Conservation (phyloP, 2,888 invertebrate species). For the Linnaemya vulpina region DNA sequence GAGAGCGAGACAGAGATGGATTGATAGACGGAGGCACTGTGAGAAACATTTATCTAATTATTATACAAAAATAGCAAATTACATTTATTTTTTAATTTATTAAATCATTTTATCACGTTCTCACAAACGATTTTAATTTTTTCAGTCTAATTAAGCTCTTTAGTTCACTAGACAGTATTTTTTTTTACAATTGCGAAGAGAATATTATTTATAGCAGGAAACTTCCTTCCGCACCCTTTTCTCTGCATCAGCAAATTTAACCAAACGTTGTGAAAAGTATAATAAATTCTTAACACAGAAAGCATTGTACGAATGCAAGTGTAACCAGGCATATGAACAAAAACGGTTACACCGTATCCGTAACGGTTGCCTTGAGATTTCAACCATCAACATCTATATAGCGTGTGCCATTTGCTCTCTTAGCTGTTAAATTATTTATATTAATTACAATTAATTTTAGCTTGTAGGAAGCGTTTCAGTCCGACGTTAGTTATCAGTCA, state of each 20-base stretch:
- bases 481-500: no score
- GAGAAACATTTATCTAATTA: background rate
- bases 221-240: conserved; percentile 35
- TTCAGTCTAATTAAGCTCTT: conserved; percentile 25
- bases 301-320: conserved; percentile 22
- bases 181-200: background rate
- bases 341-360: conserved; percentile 26
- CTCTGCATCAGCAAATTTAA: conserved; percentile 22
- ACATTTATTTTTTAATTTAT: background rate
- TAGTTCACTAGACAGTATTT: conserved; percentile 8
- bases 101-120: conserved; percentile 18
- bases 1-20: no score
- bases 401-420: no score
- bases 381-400: no score
- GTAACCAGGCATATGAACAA: conserved; percentile 18
- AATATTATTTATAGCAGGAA: conserved; percentile 35
- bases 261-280: conserved; percentile 5
- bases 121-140: background rate
- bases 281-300: conserved; percentile 40
- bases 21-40: no score
- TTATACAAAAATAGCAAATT: background rate
- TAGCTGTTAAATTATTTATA: no score
- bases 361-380: no score
- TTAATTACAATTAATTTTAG: background rate
- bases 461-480: background rate